phyloP scores from a whole-genome alignment of 1,140 invertebrate genomes.

The fruit fly (Drosophila melanogaster) region DNA sequence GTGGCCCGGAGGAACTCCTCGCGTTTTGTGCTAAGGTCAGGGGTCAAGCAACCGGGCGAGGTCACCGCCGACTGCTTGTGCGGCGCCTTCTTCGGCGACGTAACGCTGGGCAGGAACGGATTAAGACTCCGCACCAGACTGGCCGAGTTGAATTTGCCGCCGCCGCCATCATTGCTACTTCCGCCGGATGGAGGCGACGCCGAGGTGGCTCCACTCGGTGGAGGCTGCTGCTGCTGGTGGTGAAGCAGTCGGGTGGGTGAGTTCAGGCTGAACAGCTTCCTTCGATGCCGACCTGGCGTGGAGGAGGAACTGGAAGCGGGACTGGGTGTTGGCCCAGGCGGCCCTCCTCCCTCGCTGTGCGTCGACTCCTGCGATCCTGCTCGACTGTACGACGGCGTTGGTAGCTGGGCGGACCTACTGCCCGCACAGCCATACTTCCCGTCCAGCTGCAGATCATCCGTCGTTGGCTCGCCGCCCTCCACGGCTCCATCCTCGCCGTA shows the following conservation, averaged over 20 bases:
- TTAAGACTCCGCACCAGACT: slow-evolving; percentile 58
- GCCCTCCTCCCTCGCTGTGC: slow-evolving; percentile 63
- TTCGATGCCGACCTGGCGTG: slow-evolving; percentile 71
- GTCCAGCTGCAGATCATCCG: slow-evolving; percentile 57
- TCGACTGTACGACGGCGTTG: slow-evolving; percentile 72
- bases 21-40: slow-evolving; percentile 83
- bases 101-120: slow-evolving; percentile 54
- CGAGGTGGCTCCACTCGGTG: slow-evolving; percentile 16
- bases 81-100: slow-evolving; percentile 60
- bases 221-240: slow-evolving; percentile 47
- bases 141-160: slow-evolving; percentile 44
- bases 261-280: slow-evolving; percentile 76
- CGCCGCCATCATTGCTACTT: slow-evolving; percentile 22
- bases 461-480: slow-evolving; percentile 9
- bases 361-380: slow-evolving; percentile 78
- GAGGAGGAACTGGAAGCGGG: slow-evolving; percentile 69
- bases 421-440: slow-evolving; percentile 58
- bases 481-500: slow-evolving; percentile 58
- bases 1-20: slow-evolving; percentile 85
- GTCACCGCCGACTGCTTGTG: slow-evolving; percentile 56
- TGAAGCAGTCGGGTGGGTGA: slow-evolving; percentile 72
- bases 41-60: slow-evolving; percentile 59
- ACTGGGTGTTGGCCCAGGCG: slow-evolving; percentile 61
- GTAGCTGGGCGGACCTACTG: slow-evolving; percentile 63
- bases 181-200: slow-evolving; percentile 18